Evolutionary conservation across 2,113 vertebrate genomes (phyloP), one percentile per base, ranked within the genome.

Genomic region (Anolis carolinensis): DNA sequence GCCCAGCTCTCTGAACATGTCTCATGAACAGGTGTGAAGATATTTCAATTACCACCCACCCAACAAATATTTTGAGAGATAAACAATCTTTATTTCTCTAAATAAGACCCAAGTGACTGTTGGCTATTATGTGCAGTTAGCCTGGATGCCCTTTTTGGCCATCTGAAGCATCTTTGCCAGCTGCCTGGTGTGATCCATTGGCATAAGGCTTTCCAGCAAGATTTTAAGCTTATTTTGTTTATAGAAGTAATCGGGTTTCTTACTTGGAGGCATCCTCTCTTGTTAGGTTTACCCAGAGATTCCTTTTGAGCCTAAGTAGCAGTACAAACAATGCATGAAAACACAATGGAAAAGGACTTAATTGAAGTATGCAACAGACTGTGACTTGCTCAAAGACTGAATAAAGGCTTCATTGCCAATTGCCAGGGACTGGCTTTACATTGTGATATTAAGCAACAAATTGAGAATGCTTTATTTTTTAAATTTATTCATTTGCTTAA

Each of bases 41-140:
- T 86, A 70, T 86, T 86, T 86, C 78, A 74, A 73, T 86, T 86
- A 86, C 70, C 79, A 65, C 74, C 44, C 75, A 11, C 82, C 73
- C 82, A 65, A 32, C n/a, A 75, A 74, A 81, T n/a, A 23, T 81
- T 81, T 79, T 63, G 34, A 65, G 68, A 81, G 70, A 78, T 55
- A 73, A 74, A 74, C 5, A 25, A n/a, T n/a, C 36, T 55, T 62
- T 34, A 8, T 83, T 4, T 62, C 68, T 73, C 34, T 72, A 62
- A 63, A 59, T 50, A 62, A 25, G 30, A 65, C 59, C 48, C 82
- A 75, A 65, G 59, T 52, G 68, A 72, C 48, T 83, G 68, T 10
- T 55, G 34, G 75, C 55, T 44, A 81, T 34, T 30, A 27, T 32
- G 34, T 74, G 36, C 70, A 86, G 23, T 44, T 74, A 52, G 85